These are phyloP conservation scores for Cygnus atratus DNA, from an alignment of 2,113 vertebrate genomes.

Conservation along the genomic window DNA sequence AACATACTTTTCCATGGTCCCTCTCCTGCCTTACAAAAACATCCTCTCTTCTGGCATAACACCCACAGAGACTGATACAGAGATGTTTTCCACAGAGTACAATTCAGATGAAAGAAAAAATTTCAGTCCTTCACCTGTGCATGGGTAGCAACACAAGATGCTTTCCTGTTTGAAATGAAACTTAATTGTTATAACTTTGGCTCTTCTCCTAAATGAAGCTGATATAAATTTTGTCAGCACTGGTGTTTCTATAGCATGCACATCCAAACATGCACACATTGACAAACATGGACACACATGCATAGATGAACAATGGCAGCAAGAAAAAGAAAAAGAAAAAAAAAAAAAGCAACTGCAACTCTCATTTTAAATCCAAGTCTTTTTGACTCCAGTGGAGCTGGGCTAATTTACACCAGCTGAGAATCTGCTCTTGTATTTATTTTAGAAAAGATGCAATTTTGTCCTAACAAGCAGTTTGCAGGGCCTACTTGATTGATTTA, in stretches of 20 bases:
- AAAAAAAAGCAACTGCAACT: background rate
- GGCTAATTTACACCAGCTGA: conserved; percentile 68
- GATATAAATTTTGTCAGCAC: background rate
- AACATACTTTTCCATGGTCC: background rate
- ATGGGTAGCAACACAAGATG: background rate
- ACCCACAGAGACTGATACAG: background rate
- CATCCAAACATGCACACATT: background rate
- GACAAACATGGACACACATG: background rate
- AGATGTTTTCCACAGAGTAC: background rate
- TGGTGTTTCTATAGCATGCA: background rate
- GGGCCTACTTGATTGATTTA: conserved; percentile 69
- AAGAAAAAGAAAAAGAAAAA: conserved; percentile 17
- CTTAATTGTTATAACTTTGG: background rate
- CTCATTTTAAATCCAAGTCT: conserved; percentile 46
- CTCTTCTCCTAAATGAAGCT: background rate
- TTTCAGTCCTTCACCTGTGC: conserved; percentile 11
- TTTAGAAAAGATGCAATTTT: conserved; percentile 69
- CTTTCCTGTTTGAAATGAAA: conserved; percentile 19
- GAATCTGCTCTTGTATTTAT: conserved; percentile 66
- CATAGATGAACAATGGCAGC: conserved; percentile 29
- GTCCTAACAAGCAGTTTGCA: conserved; percentile 65
- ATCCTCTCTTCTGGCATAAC: background rate
- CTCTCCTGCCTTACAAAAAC: background rate
- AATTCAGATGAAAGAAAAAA: background rate
- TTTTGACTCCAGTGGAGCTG: conserved; percentile 44